Evolutionary conservation across 1,140 invertebrate genomes (phyloP).

Genomic region (Ceratina australensis): DNA sequence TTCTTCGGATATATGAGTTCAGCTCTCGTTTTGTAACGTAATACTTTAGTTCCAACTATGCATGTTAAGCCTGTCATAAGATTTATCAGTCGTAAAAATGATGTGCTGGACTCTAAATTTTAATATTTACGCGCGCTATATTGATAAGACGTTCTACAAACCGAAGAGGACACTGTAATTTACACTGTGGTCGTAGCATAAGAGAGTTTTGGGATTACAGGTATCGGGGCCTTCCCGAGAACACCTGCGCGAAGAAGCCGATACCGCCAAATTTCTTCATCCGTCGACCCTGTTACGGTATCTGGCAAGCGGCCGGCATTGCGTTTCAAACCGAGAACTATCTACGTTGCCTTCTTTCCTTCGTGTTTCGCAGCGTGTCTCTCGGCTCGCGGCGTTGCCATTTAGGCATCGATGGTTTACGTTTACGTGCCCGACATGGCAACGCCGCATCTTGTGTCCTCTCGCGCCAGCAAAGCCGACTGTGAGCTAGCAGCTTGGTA

Average conservation of each 20-base stretch:
- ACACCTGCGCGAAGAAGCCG: constrained; percentile 42
- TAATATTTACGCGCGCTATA: not conserved
- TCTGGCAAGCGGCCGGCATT: constrained; percentile 61
- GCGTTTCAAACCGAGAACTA: constrained; percentile 52
- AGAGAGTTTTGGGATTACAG: constrained; percentile 9
- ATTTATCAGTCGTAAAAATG: no score
- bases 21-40: no score
- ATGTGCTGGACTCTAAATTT: no score
- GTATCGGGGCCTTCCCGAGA: constrained; percentile 4
- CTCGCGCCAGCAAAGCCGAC: constrained; percentile 39
- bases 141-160: not conserved
- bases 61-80: no score
- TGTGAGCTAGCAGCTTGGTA: constrained; percentile 44
- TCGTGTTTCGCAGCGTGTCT: constrained; percentile 46
- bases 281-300: constrained; percentile 70
- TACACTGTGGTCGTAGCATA: not conserved
- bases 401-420: constrained; percentile 31
- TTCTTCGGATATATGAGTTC: no score
- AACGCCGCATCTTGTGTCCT: constrained; percentile 57
- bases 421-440: constrained; percentile 23
- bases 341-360: constrained; percentile 30
- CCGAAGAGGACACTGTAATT: not conserved
- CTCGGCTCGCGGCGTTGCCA: constrained; percentile 59
- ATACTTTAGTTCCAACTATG: no score
- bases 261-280: constrained; percentile 71